phyloP scores from a whole-genome alignment of 2,888 invertebrate genomes.

The Cybosia mesomella region DNA sequence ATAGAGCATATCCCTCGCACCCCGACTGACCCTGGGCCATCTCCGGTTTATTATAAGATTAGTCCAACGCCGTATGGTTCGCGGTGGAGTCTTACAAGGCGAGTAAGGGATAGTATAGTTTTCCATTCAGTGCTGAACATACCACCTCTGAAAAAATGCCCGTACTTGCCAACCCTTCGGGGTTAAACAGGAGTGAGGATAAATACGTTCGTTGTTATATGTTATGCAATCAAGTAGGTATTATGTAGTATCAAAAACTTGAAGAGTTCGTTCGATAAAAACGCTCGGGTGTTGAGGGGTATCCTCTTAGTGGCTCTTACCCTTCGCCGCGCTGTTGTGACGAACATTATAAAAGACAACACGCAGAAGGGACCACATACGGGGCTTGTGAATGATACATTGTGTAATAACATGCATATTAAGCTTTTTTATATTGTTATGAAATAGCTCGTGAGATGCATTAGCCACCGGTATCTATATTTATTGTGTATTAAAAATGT shows the following conservation, averaged over 20 bases:
- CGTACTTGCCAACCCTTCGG: neutral
- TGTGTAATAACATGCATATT: neutral
- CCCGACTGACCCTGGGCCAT: no score
- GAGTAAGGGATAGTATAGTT: no score
- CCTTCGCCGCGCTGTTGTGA: slow-evolving; percentile 23
- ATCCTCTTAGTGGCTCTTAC: slow-evolving; percentile 34
- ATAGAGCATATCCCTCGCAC: no score
- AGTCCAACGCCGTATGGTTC: no score
- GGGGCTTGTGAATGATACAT: neutral
- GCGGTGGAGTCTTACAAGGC: no score
- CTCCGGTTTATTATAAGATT: no score
- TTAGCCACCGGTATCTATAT: neutral
- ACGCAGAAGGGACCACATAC: slow-evolving; percentile 10
- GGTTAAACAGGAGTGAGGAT: neutral
- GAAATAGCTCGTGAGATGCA: no score
- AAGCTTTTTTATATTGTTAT: neutral
- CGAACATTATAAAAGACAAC: slow-evolving; percentile 46
- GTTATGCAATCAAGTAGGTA: slow-evolving; percentile 21
- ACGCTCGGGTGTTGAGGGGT: slow-evolving; percentile 37
- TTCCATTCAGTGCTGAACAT: no score
- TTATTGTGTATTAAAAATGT: no score
- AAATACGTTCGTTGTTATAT: neutral
- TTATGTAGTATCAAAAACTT: slow-evolving; percentile 36
- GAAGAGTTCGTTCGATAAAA: slow-evolving; percentile 36
- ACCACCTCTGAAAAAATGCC: no score